A percentile compares a stretch with the other conserved stretches of the same genome.
Evolutionary conservation across 2,113 vertebrate genomes (phyloP).

Genomic region (Microtus montanus): DNA sequence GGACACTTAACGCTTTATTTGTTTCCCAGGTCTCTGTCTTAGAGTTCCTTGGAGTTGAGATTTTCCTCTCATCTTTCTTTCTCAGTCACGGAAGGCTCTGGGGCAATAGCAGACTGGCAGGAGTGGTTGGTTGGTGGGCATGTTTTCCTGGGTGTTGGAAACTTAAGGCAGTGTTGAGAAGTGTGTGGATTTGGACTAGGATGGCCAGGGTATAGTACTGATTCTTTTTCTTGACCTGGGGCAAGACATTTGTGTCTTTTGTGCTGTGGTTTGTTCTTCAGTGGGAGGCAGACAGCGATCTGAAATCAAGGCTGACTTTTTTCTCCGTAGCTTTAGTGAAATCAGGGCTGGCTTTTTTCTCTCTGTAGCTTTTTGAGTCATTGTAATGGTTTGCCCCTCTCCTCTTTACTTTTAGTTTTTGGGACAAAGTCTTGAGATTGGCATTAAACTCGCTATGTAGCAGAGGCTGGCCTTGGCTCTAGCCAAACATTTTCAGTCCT

Average conservation of each 20-base stretch:
- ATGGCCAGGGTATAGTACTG: neutral
- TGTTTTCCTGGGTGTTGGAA: neutral
- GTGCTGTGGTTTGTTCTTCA: neutral
- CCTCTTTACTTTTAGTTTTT: neutral
- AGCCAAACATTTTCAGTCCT: neutral
- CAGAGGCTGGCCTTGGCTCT: neutral
- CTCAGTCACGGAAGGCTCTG: neutral
- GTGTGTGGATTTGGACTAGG: neutral
- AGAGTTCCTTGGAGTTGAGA: too few species aligned
- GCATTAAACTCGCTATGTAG: neutral
- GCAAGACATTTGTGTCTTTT: neutral
- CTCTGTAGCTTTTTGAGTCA: neutral
- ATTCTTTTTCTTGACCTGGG: neutral
- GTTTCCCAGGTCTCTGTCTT: too few species aligned
- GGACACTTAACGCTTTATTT: too few species aligned
- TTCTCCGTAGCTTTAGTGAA: neutral
- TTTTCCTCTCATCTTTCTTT: too few species aligned
- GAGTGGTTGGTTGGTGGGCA: fast-evolving
- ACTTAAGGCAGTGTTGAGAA: neutral
- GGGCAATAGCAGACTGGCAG: neutral
- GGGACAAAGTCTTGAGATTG: neutral
- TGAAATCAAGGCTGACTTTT: neutral
- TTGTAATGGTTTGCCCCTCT: neutral
- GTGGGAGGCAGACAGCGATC: neutral
- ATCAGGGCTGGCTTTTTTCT: too few species aligned